Percentiles rank a stretch among this genome's conserved stretches.
phyloP scores from a whole-genome alignment of 2,888 invertebrate genomes.

The Panopea generosa region DNA sequence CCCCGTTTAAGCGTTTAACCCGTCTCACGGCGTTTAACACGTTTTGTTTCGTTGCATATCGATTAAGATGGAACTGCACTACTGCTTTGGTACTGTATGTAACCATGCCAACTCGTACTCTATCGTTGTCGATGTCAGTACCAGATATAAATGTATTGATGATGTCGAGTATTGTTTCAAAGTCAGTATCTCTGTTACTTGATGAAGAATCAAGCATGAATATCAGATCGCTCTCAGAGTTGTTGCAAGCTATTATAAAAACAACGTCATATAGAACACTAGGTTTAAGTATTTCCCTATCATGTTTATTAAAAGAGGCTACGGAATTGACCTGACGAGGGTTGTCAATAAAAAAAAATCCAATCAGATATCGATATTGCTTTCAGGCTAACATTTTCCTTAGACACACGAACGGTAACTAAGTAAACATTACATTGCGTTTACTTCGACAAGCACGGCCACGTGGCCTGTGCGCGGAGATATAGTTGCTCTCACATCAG shows the following conservation, averaged over 20 bases:
- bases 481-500: too few species aligned
- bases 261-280: neutral
- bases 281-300: too few species aligned
- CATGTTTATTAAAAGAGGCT: too few species aligned
- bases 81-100: constrained; percentile 72
- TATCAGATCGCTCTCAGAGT: constrained; percentile 70
- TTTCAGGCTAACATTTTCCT: too few species aligned
- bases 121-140: constrained; percentile 72
- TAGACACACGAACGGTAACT: too few species aligned
- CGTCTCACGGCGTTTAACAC: constrained; percentile 68
- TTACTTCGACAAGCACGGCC: too few species aligned
- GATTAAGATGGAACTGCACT: constrained; percentile 73
- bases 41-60: constrained; percentile 59
- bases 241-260: constrained; percentile 60
- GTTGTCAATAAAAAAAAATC: too few species aligned
- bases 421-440: too few species aligned
- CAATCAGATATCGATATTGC: too few species aligned
- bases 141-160: constrained; percentile 65
- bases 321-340: too few species aligned
- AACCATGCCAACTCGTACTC: constrained; percentile 75
- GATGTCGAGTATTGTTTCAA: constrained; percentile 70
- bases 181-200: constrained; percentile 71
- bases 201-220: constrained; percentile 79
- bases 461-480: too few species aligned
- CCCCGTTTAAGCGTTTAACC: constrained; percentile 66